Base-by-base conservation (phyloP, 2,888 invertebrate genomes). In the Sisyra terminalis region DNA sequence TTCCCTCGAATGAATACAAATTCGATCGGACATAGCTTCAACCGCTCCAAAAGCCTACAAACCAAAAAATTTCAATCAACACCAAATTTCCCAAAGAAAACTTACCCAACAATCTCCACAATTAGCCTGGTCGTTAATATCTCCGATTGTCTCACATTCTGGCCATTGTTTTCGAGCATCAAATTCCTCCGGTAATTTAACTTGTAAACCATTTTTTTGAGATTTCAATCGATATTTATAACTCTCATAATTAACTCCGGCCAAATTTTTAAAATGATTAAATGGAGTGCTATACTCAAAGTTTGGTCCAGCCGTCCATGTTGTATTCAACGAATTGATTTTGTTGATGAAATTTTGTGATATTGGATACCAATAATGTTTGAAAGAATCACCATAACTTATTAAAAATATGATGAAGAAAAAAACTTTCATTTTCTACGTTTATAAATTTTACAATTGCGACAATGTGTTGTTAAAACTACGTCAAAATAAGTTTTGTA, bases 1-100 rank as follows among this genome's bases (percentile, higher is more conserved):
- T 13, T 75, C 87, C 35, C 78, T 72, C 0, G 83, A 82, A 53
- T 80, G 79, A 51, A 87, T 87, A 61, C 92, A 92, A 17, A 78
- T 71, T 42, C 92, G 70, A 61, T 92, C 92, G 3, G 87, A 84
- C 82, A 90, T 90, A 2, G 89, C 84, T 61, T 87, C 88, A 1
- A 85, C 89, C 7, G 89, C 88, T 29, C 86, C 89, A 59, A 90
- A 88, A 2, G 89, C 90, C 76, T 75, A 37, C 10, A 40, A 35
- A 35, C 14, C 35, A 35, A 35, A n/a, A 16, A 35, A 5, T 24
- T 24, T 24, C 7, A 24, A 24, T 5, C 7, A 24, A 24, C 24
- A 5, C 7, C 3, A 24, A 24, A 24, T 24, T 24, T 24, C n/a
- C n/a, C n/a, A n/a, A n/a, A n/a, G n/a, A 24, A 24, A 24, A 5